Evolutionary conservation across 1,140 invertebrate species (phyloP).

Genomic region (Physella acuta): DNA sequence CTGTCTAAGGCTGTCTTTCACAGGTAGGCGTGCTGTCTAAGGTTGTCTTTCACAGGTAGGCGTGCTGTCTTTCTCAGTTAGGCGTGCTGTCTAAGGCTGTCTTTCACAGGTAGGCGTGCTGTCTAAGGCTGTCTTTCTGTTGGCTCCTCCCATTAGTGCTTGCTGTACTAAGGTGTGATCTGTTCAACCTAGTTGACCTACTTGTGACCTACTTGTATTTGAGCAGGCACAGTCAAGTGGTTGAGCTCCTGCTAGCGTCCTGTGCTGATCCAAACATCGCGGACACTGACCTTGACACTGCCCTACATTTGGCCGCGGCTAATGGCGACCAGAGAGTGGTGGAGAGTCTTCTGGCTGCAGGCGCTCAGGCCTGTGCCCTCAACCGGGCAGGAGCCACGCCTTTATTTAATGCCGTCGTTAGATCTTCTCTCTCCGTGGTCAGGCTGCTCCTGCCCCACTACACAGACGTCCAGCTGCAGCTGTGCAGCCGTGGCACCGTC

Average conservation of each 20-base stretch:
- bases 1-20: too few relatives aligned
- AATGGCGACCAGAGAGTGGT: constrained; percentile 43
- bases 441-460: constrained; percentile 43
- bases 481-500: constrained; percentile 37
- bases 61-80: too few relatives aligned
- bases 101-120: background rate
- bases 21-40: too few relatives aligned
- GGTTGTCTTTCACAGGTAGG: too few relatives aligned
- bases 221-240: constrained; percentile 30
- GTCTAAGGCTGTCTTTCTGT: background rate
- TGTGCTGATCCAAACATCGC: constrained; percentile 48
- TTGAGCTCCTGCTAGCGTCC: constrained; percentile 40
- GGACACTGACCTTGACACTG: constrained; percentile 49
- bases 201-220: constrained; percentile 19
- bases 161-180: background rate
- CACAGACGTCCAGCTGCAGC: constrained; percentile 36
- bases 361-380: constrained; percentile 42
- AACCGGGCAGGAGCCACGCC: constrained; percentile 42
- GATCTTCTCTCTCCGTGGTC: constrained; percentile 33
- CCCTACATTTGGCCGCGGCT: constrained; percentile 48
- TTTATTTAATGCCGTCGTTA: constrained; percentile 51
- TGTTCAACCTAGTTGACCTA: background rate
- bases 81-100: background rate
- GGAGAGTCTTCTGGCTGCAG: constrained; percentile 35
- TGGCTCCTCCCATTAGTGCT: background rate